Base-by-base conservation (phyloP, 2,113 vertebrate genomes). In the Podarcis cretensis region DNA sequence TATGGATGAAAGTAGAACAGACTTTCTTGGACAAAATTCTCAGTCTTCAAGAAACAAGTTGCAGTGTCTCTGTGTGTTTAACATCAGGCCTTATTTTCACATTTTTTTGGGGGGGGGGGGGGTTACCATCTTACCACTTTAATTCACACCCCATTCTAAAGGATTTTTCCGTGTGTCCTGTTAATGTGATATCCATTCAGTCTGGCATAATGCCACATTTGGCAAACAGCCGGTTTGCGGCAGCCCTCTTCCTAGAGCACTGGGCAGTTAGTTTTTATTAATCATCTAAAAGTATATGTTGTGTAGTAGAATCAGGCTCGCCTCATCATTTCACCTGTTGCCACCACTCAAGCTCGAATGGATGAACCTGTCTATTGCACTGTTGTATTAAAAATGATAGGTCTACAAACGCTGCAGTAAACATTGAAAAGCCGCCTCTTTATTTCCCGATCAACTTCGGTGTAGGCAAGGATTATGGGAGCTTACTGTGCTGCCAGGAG, bases 401-500 rank as follows among this genome's bases (percentile, higher is more conserved):
- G 66, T 8, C 89, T 86, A 77, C 66, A 87, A 92, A 27, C 43
- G 37, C 16, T 54, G 1, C 32, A 10, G 1, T 57, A 89, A 93
- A 83, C 7, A 1, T 9, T 76, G 16, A 0, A 83, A 2, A 86
- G n/a, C 79, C 35, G 14, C 84, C 25, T 85, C 57, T 77, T 91
- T 57, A 68, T 59, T 79, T 82, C n/a, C 43, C 79, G 75, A 54
- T 88, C 78, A 73, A 0, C 0, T 74, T 71, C 16, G 68, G n/a
- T 23, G 5, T 20, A 48, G 87, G 90, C 87, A 59, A 27, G 57
- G 25, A 66, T 66, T 90, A 89, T 35, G 85, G 27, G 59, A 83
- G 20, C 37, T 90, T 83, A 83, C 43, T 81, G 83, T 1, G 73
- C 35, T 92, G 63, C 30, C 35, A 85, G 83, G 89, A 83, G 27